Evolutionary conservation across 37 sponge, comb jelly and placozoan species (phyloP), one percentile per base, ranked within the genome.

Genomic region (Ephydatia muelleri): DNA sequence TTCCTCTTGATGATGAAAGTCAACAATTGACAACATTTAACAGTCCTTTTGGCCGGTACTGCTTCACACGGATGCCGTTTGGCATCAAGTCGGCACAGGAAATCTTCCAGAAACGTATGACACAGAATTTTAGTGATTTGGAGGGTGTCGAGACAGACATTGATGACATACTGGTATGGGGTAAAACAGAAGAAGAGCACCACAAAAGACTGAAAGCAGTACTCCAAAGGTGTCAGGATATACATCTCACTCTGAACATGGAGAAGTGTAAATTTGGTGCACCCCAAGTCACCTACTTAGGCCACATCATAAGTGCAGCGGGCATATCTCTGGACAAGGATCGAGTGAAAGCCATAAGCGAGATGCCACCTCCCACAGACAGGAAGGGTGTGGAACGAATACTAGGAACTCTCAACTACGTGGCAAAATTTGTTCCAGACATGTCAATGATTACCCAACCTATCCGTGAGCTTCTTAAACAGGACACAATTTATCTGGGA

Each of bases 331-430:
- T 76, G 12, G 88, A 92, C 65, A 88, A 86, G 31, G 49, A 67
- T 69, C 84, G 85, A 80, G 78, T 92, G 3, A 65, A 77, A 49
- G 92, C 87, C n/a, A 84, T 92, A 31, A 12, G 27, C 36, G 72
- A 84, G 39, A 87, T 92, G 92, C 85, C 88, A 9, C 39, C 77
- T 29, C 93, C 88, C 25, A 49, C 27, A 21, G 79, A 88, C 85
- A 77, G 65, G 25, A 47, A 68, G 23, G 88, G 40, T 78, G 72
- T 92, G 16, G 82, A 85, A 43, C 78, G 88, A 38, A 14, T 88
- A 33, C 73, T 92, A 48, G 91, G 91, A 21, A 34, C 82, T 9
- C 78, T 77, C 5, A 73, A 85, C 22, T 90, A 85, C 75, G 78
- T 90, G 13, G 65, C 65, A n/a, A 82, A 86, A 40, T 90, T 90